Evolutionary conservation across 2,113 vertebrate species (phyloP), one percentile per base, ranked within the genome.

Genomic region (Grallaria varia): DNA sequence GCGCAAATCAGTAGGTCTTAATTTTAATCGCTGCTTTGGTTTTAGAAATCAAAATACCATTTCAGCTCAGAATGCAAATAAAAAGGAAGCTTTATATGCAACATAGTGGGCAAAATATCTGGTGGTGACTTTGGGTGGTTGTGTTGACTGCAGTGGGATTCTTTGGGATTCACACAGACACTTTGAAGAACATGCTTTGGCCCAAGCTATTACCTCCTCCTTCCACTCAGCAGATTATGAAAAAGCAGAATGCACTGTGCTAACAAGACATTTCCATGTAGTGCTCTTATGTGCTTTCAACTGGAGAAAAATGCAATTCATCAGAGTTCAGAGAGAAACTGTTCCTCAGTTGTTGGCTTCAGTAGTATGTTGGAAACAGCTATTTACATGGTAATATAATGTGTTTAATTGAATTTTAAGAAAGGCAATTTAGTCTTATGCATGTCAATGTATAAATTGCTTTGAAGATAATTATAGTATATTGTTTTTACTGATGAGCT

Each of bases 391-490:
- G 31, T 58, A 81, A 75, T 92, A 71, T 14, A 33, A 81, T 60
- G 58, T 3, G 3, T 89, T 92, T 89, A 90, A 94, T 79, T 87
- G 77, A 82, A 87, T 93, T 89, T 87, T 87, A 87, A 76, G 64
- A 62, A 87, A 96, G 37, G 31, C 6, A 37, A 4, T 92, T 90
- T 86, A 49, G 44, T 62, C 81, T 73, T 78, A 77, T 19, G 64
- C 31, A 39, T 69, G 39, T 49, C 69, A 72, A 55, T 81, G n/a
- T 75, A 92, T 64, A 87, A 93, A 72, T 50, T 75, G n/a, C 73
- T 75, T 19, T 78, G 66, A 72, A 90, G 73, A 53, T 95, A 93
- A 78, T 93, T 72, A 55, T 11, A 37, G 30, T 63, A 23, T 84
- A 72, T 82, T 71, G 47, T 63, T 91, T 89, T 92, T 90, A 53